These are phyloP conservation scores for Ostrea denselamellosa DNA, from an alignment of 1,140 invertebrate genomes.

Conservation along the genomic window DNA sequence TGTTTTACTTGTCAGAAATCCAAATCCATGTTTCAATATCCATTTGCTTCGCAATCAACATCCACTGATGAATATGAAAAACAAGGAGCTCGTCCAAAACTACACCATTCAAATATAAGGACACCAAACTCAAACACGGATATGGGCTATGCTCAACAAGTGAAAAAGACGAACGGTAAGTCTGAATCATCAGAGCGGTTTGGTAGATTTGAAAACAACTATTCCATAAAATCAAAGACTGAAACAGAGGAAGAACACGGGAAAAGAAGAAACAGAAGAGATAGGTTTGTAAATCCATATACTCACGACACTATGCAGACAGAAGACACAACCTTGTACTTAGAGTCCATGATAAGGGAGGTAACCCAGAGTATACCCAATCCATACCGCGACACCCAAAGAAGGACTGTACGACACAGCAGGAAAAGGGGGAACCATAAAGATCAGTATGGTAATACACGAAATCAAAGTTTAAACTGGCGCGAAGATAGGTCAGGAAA, in stretches of 20 bases:
- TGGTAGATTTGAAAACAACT: neutral
- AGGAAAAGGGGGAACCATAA: neutral
- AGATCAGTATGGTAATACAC: neutral
- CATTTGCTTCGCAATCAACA: neutral
- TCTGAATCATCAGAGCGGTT: neutral
- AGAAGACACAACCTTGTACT: neutral
- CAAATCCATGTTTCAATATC: neutral
- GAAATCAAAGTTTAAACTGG: neutral
- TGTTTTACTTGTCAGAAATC: neutral
- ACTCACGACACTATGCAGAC: neutral
- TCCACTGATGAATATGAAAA: neutral
- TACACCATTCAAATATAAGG: neutral
- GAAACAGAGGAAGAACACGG: neutral
- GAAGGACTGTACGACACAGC: neutral
- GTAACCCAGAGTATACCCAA: neutral
- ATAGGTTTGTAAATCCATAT: neutral
- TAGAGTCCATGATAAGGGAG: neutral
- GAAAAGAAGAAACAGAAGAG: neutral
- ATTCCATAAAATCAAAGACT: neutral
- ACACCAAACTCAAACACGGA: neutral
- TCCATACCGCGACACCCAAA: neutral
- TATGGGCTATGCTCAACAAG: neutral
- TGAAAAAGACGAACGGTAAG: neutral
- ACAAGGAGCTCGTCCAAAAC: slow-evolving; percentile 1
- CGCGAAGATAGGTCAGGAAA: neutral